A percentile compares a stretch with the other conserved stretches of the same genome.
phyloP scores from a whole-genome alignment of 1,140 invertebrate genomes.

The Bicyclus anynana region DNA sequence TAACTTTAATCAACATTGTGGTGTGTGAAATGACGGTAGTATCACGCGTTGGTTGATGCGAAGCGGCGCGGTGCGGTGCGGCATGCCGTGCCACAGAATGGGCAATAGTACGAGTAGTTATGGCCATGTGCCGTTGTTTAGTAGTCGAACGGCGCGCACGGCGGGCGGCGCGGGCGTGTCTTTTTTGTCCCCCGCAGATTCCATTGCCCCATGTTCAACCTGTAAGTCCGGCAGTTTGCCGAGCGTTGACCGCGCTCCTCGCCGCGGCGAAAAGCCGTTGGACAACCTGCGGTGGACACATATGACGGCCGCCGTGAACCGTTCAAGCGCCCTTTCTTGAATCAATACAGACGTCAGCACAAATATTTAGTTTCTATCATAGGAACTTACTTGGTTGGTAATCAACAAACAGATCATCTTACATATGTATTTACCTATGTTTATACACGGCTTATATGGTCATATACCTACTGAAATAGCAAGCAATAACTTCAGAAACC shows the following conservation, averaged over 20 bases:
- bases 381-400: neutral
- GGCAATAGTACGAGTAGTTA: too few relatives aligned
- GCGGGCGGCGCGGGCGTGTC: slow-evolving; percentile 46
- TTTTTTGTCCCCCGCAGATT: slow-evolving; percentile 69
- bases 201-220: slow-evolving; percentile 71
- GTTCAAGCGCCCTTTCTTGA: slow-evolving; percentile 25
- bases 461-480: too few relatives aligned
- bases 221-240: slow-evolving; percentile 73
- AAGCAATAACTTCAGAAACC: too few relatives aligned
- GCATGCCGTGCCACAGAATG: too few relatives aligned
- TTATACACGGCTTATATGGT: too few relatives aligned
- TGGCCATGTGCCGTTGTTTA: slow-evolving; percentile 7
- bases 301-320: slow-evolving; percentile 52
- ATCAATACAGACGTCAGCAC: neutral
- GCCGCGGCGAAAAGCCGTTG: slow-evolving; percentile 58
- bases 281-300: slow-evolving; percentile 56
- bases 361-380: neutral
- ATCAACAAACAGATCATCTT: neutral
- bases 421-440: neutral
- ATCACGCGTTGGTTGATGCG: too few relatives aligned
- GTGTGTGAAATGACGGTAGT: neutral
- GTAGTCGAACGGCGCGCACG: slow-evolving; percentile 51
- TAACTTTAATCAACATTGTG: neutral
- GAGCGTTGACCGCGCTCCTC: slow-evolving; percentile 66
- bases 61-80: too few relatives aligned